Conservation (phyloP, 2,888 invertebrate genomes). For the Aradus depressus region DNA sequence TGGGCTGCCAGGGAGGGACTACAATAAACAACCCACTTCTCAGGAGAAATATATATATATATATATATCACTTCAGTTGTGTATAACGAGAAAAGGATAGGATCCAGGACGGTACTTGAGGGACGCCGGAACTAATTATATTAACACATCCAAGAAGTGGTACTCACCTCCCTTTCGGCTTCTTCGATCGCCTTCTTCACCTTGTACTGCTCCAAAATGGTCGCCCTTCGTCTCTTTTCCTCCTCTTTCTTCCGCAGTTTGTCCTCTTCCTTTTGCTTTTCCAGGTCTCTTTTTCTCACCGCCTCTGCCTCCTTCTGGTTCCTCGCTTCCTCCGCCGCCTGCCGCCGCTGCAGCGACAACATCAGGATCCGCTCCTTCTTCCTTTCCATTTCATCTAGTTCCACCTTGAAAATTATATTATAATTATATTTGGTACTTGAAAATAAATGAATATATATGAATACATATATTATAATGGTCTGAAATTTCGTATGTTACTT, state of each 20-base stretch:
- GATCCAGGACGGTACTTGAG: no score
- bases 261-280: constrained; percentile 63
- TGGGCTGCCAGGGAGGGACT: no score
- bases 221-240: constrained; percentile 73
- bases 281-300: constrained; percentile 60
- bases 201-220: constrained; percentile 85
- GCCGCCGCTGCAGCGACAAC: constrained; percentile 76
- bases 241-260: constrained; percentile 66
- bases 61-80: no score
- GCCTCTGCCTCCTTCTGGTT: constrained; percentile 72
- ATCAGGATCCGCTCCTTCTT: constrained; percentile 87
- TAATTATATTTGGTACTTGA: not conserved
- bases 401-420: constrained; percentile 31
- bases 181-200: constrained; percentile 87
- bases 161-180: constrained; percentile 68
- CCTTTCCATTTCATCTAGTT: constrained; percentile 81
- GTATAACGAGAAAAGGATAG: no score
- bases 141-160: no score
- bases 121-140: no score
- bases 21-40: no score
- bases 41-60: no score
- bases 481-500: no score
- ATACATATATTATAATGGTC: no score
- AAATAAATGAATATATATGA: no score
- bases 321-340: constrained; percentile 79